A percentile compares a stretch with the other conserved stretches of the same genome.
These are phyloP conservation scores for Poeciliopsis occidentalis DNA, from an alignment of 2,113 vertebrate species.

Conservation along the genomic window DNA sequence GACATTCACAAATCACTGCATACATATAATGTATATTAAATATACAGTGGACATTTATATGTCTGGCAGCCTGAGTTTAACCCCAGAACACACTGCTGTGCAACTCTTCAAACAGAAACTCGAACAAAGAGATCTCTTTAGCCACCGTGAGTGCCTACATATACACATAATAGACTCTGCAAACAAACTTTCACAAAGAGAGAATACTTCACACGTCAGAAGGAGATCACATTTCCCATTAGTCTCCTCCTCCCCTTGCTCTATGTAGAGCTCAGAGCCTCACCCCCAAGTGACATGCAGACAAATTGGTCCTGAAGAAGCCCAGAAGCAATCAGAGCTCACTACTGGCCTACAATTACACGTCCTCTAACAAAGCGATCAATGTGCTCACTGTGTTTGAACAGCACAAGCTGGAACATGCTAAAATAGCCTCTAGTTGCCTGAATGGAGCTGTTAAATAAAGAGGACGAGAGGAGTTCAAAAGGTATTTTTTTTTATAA, in stretches of 20 bases:
- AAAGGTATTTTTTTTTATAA: slow-evolving; percentile 8
- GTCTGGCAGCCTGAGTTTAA: no score
- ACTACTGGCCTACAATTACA: slow-evolving; percentile 63
- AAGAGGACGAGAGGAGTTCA: slow-evolving; percentile 24
- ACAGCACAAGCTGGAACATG: slow-evolving; percentile 22
- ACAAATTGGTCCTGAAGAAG: slow-evolving; percentile 68
- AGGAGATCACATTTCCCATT: slow-evolving; percentile 45
- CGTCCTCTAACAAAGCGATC: slow-evolving; percentile 60
- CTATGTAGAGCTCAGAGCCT: slow-evolving; percentile 24
- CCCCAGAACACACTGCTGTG: no score
- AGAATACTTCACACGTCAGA: slow-evolving; percentile 28
- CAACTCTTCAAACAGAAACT: no score
- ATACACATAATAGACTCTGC: slow-evolving; percentile 8
- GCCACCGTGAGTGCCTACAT: neutral
- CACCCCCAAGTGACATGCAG: slow-evolving; percentile 48
- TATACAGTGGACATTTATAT: no score
- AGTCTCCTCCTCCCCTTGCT: slow-evolving; percentile 12
- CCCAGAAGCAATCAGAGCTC: slow-evolving; percentile 59
- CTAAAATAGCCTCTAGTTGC: slow-evolving; percentile 39
- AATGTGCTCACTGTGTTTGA: slow-evolving; percentile 38
- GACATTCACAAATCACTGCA: no score
- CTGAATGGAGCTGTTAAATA: slow-evolving; percentile 26
- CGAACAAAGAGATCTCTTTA: neutral
- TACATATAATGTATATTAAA: no score
- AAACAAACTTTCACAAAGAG: slow-evolving; percentile 11